phyloP scores from a whole-genome alignment of 2,888 invertebrate genomes.

The Scaptomyza reducta region DNA sequence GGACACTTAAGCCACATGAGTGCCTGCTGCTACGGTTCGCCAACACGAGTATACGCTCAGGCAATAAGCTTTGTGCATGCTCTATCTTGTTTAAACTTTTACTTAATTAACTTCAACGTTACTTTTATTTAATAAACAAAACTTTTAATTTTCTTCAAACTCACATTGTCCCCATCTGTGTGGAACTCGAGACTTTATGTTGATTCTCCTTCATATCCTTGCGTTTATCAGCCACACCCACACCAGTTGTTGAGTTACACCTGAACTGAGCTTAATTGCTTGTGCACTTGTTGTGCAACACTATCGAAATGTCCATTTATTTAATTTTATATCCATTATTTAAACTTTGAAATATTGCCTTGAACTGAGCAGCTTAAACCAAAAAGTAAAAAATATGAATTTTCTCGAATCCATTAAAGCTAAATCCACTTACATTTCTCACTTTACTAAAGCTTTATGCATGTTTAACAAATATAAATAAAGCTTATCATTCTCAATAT shows the following conservation, averaged over 20 bases:
- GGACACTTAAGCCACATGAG: constrained; percentile 30
- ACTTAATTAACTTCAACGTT: constrained; percentile 76
- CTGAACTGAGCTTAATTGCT: constrained; percentile 25
- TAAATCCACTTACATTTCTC: not conserved
- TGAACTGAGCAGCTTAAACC: not conserved
- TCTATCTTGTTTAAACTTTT: constrained; percentile 70
- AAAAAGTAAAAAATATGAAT: not conserved
- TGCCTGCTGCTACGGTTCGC: constrained; percentile 9
- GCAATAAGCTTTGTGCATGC: constrained; percentile 55
- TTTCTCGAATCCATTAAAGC: not conserved
- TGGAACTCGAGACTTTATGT: constrained; percentile 3
- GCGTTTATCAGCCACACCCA: not conserved
- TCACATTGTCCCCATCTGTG: constrained; percentile 8
- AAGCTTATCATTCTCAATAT: not conserved
- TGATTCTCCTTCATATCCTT: not conserved
- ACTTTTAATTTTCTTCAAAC: constrained; percentile 49
- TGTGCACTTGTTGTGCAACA: constrained; percentile 10
- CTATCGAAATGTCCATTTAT: constrained; percentile 4
- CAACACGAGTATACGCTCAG: constrained; percentile 4
- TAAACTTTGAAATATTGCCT: not conserved
- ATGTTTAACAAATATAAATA: not conserved
- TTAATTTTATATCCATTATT: not conserved
- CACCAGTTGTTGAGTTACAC: constrained; percentile 5
- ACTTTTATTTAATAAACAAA: constrained; percentile 72
- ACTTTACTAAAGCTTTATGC: no score